Percentiles rank a stretch among this genome's conserved stretches.
Evolutionary conservation across 2,888 invertebrate species (phyloP).

Genomic region (Aelia acuminata): DNA sequence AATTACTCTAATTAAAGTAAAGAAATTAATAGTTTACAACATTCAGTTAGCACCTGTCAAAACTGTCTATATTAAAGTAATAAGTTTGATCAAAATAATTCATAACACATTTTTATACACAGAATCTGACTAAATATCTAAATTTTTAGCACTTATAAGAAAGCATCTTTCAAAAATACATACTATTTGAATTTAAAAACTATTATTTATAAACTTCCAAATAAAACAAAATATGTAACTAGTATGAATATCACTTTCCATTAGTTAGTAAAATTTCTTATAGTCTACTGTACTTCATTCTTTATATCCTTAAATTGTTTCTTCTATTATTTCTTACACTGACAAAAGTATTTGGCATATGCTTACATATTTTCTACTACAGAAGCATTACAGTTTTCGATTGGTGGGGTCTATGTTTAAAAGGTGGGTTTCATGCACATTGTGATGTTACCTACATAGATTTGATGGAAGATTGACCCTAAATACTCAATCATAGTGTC

Average conservation of each 20-base stretch:
- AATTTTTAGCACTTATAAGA: neutral
- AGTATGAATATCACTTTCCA: neutral
- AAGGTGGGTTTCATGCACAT: neutral
- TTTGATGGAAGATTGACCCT: neutral
- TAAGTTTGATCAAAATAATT: neutral
- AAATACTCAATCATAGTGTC: conserved; percentile 9
- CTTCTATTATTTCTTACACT: neutral
- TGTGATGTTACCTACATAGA: neutral
- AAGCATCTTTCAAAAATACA: neutral
- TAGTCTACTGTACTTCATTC: neutral
- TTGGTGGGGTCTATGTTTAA: neutral
- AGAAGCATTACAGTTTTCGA: neutral
- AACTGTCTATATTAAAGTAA: neutral
- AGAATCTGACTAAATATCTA: neutral
- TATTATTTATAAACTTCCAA: neutral
- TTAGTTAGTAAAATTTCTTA: neutral
- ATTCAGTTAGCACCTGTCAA: neutral
- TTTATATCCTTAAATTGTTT: neutral
- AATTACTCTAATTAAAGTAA: too few species aligned
- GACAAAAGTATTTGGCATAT: neutral
- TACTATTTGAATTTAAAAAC: neutral
- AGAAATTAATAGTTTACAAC: neutral
- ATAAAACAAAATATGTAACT: neutral
- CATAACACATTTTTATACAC: neutral
- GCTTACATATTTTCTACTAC: neutral